Base-by-base conservation (phyloP, 2,797 vertebrate genomes). In the Hydrophis major region DNA sequence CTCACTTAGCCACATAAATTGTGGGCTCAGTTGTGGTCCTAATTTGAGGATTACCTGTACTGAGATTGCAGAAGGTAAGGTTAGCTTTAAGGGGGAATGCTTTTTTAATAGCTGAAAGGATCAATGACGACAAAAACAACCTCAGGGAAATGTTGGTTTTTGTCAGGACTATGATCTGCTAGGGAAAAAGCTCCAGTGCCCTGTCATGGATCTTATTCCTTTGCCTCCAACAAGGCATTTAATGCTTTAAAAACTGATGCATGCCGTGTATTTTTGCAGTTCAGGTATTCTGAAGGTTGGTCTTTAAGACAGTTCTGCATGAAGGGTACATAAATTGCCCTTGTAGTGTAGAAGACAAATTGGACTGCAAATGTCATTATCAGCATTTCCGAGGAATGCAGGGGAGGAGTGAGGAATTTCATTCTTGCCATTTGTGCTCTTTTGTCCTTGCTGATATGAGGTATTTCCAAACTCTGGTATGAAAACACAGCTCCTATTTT, bases 311-410 rank as follows among this genome's bases (percentile, higher is more conserved):
- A 37, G 56, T 61, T 91, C 59, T 69, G 57, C 74, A 28, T 55
- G 25, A 53, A 53, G 74, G 28, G 28, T 6, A 4, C 20, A 16
- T 86, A 63, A 11, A 50, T 89, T 37, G 14, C 13, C 61, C 27
- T 93, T 55, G 25, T 55, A 4, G 0, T 94, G 95, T 94, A 14
- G 25, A 91, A 56, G 78, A 4, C 0, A 18, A 87, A 53, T 96
- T 94, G 92, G 92, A 93, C 6, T 60, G 69, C 69, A 95, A 87
- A 88, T 0, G 91, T 93, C 93, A 86, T 97, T 96, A 97, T 97
- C 97, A 96, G 93, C 20, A 0, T 18, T 47, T 1, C 78, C 94
- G 95, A 96, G 94, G 96, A 97, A 97, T 97, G 97, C 92, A 0
- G 93, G 92, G 95, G 96, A 96, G 96, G 96, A 86, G 60, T 91